Evolutionary conservation across 2,113 vertebrate genomes (phyloP).

Genomic region (Gobiocypris rarus): DNA sequence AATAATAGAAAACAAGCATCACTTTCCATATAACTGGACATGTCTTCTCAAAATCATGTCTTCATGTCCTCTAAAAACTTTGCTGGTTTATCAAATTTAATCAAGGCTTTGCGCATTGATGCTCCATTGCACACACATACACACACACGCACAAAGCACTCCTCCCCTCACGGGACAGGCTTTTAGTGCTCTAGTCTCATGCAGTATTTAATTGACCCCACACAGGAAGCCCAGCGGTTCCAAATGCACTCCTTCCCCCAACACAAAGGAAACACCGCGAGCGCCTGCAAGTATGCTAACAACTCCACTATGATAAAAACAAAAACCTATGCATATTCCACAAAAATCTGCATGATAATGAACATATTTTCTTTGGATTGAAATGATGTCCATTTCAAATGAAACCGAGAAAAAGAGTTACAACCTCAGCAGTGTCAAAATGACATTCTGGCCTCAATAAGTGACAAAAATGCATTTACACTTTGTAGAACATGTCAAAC

Average conservation of each 20-base stretch:
- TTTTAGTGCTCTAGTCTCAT: constrained; percentile 84
- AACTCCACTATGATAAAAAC: constrained; percentile 18
- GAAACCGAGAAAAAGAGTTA: background rate
- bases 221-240: constrained; percentile 79
- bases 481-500: background rate
- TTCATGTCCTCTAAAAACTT: constrained; percentile 58
- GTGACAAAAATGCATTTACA: background rate
- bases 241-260: constrained; percentile 74
- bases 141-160: constrained; percentile 71
- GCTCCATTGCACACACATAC: constrained; percentile 46
- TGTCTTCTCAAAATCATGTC: constrained; percentile 42
- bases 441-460: background rate
- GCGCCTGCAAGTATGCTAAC: constrained; percentile 35
- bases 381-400: background rate
- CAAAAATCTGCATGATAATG: background rate
- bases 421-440: background rate
- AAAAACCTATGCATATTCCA: constrained; percentile 8
- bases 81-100: constrained; percentile 79
- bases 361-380: background rate
- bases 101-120: constrained; percentile 73
- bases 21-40: background rate
- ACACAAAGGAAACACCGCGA: constrained; percentile 49
- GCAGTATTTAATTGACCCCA: constrained; percentile 84
- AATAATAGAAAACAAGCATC: background rate
- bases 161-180: constrained; percentile 75